Evolutionary conservation across 2,113 vertebrate genomes (phyloP).

Genomic region (Peromyscus polionotus): DNA sequence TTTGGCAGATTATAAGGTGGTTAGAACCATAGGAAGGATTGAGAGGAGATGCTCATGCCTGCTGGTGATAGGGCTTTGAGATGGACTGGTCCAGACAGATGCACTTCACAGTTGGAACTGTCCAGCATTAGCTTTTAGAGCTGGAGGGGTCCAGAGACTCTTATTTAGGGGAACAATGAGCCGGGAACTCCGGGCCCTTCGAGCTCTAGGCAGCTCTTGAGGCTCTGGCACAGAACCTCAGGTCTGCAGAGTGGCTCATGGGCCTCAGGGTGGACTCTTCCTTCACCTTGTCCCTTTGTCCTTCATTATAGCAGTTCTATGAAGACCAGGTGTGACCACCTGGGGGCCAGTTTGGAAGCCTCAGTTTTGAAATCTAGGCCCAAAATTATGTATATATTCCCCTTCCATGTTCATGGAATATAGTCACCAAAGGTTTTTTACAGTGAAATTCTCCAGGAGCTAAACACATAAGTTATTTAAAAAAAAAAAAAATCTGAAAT

Average conservation of each 20-base stretch:
- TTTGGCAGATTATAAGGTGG: slow-evolving; percentile 91
- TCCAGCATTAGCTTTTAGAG: slow-evolving; percentile 88
- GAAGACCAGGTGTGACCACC: not conserved
- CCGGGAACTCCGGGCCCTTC: slow-evolving; percentile 22
- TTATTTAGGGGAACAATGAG: slow-evolving; percentile 72
- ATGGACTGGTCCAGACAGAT: slow-evolving; percentile 94
- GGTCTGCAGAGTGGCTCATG: slow-evolving; percentile 59
- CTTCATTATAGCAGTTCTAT: slow-evolving; percentile 70
- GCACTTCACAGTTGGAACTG: slow-evolving; percentile 92
- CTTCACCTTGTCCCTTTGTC: slow-evolving; percentile 54
- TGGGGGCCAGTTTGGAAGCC: slow-evolving; percentile 1
- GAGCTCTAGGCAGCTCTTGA: slow-evolving; percentile 72
- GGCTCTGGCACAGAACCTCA: slow-evolving; percentile 66
- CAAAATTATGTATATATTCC: not conserved
- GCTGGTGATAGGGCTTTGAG: slow-evolving; percentile 93
- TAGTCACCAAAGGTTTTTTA: slow-evolving; percentile 64
- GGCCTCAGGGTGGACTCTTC: not conserved
- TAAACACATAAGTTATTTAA: slow-evolving; percentile 62
- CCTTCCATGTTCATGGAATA: slow-evolving; percentile 60
- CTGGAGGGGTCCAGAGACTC: slow-evolving; percentile 94
- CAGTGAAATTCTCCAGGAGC: slow-evolving; percentile 65
- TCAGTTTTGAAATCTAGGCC: slow-evolving; percentile 53
- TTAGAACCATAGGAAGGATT: slow-evolving; percentile 91
- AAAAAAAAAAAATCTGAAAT: not conserved
- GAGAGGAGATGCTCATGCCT: slow-evolving; percentile 93